Percentiles rank a stretch among this genome's conserved stretches.
Conservation (phyloP, 2,797 vertebrate genomes). For the Tinamus major region DNA sequence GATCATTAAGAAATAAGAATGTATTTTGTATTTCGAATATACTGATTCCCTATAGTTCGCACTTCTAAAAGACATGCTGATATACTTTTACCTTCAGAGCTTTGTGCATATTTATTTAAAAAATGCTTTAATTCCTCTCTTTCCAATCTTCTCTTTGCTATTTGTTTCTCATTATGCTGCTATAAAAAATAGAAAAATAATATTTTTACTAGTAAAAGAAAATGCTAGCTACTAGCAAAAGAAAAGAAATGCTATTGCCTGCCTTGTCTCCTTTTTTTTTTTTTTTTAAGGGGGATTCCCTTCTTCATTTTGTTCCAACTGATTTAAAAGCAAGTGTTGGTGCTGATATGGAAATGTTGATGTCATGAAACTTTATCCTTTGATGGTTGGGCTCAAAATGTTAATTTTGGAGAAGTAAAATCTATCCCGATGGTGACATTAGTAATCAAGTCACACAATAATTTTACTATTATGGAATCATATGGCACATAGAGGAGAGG, state of each 20-base stretch:
- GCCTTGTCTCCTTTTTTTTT: background rate
- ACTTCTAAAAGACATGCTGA: background rate
- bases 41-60: background rate
- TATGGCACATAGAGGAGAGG: rapidly evolving
- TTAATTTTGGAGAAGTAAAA: background rate
- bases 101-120: background rate
- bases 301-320: background rate
- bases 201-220: conserved; percentile 44
- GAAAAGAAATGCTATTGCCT: background rate
- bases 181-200: conserved; percentile 37
- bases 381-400: background rate
- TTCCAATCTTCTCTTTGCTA: background rate
- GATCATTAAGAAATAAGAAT: background rate
- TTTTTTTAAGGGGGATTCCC: background rate
- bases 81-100: background rate
- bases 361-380: background rate
- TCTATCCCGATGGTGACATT: background rate
- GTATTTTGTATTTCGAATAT: background rate
- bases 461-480: background rate
- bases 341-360: background rate
- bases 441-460: background rate
- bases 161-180: background rate
- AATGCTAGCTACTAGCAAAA: conserved; percentile 27
- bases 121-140: background rate
- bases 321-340: background rate